Evolutionary conservation across 2,888 invertebrate genomes (phyloP), one percentile per base, ranked within the genome.

Genomic region (Phrixothrix hirtus): DNA sequence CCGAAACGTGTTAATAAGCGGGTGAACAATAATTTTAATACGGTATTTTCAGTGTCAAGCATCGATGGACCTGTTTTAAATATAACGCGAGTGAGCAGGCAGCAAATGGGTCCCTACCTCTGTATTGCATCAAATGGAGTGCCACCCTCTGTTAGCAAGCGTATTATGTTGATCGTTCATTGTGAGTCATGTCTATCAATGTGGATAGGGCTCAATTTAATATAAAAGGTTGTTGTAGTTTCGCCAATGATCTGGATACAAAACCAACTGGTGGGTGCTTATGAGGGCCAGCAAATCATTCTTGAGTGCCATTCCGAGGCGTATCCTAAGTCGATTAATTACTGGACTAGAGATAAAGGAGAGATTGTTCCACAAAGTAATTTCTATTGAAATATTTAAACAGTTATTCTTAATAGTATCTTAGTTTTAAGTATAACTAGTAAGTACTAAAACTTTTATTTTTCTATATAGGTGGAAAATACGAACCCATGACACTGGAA

Each of bases 111-210:
- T 1, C 85, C 87, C 27, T 88, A 88, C 70, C 76, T 88, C 30
- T 89, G 89, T 72, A 88, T 89, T 57, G 89, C 89, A 1, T 86
- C 87, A 31, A 89, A 89, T 66, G 89, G 89, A 5, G 86, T 89
- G 9, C 92, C 91, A 6, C 92, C 92, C 1, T 87, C 89, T 30
- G 88, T 91, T 63, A 91, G 91, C 82, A 92, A 92, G 75, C 78
- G 92, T 68, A 92, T 93, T 67, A 88, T 88, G 79, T 83, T 94
- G 39, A 88, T 89, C 38, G 88, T 90, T n/a, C 88, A 90, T 74
- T 91, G 90, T 90, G 71, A 76, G 80, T 78, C 60, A 46, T 46
- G 30, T 46, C 46, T 41, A 52, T 46, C 41, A 46, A 14, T 25
- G 34, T 11, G 60, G 55, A 58, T 57, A 61, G 59, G 39, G 35